Conservation (phyloP, 1,140 invertebrate species). For the Eciton burchellii region DNA sequence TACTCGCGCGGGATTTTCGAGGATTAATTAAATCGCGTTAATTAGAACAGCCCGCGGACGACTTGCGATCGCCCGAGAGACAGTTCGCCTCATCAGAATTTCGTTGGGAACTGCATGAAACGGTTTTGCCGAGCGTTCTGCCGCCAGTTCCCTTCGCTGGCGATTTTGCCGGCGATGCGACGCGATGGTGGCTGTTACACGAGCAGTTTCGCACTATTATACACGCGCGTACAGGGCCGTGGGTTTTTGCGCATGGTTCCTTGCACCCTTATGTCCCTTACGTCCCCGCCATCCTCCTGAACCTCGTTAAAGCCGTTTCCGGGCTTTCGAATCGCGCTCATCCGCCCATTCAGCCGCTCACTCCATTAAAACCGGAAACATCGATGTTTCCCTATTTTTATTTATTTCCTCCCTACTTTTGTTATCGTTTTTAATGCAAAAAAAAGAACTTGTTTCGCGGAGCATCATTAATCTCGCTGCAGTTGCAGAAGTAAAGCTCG, state of each 20-base stretch:
- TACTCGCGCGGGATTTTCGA: conserved; percentile 1
- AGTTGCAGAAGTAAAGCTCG: conserved; percentile 1
- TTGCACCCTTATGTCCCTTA: conserved; percentile 29
- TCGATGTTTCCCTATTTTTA: not conserved
- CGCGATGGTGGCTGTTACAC: not conserved
- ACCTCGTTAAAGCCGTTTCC: conserved; percentile 53
- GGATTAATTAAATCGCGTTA: conserved; percentile 41
- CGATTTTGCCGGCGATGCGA: conserved; percentile 28
- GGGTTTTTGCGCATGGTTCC: conserved; percentile 22
- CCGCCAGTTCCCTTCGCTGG: not conserved
- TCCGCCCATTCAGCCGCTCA: conserved; percentile 2
- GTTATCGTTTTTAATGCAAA: not conserved
- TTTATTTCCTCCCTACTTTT: not conserved
- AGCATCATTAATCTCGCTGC: conserved; percentile 18
- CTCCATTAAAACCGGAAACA: conserved; percentile 26
- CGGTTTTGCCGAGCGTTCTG: conserved; percentile 25
- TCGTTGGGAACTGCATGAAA: conserved; percentile 34
- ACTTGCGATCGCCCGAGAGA: not conserved
- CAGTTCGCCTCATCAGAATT: conserved; percentile 20
- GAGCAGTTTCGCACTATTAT: conserved; percentile 34
- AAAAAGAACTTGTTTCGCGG: conserved; percentile 4
- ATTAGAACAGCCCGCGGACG: conserved; percentile 13
- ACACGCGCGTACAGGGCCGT: not conserved
- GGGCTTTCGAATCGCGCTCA: conserved; percentile 32
- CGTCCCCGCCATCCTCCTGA: conserved; percentile 4